Conservation (phyloP, 2,888 invertebrate species). For the Portevinia maculata region DNA sequence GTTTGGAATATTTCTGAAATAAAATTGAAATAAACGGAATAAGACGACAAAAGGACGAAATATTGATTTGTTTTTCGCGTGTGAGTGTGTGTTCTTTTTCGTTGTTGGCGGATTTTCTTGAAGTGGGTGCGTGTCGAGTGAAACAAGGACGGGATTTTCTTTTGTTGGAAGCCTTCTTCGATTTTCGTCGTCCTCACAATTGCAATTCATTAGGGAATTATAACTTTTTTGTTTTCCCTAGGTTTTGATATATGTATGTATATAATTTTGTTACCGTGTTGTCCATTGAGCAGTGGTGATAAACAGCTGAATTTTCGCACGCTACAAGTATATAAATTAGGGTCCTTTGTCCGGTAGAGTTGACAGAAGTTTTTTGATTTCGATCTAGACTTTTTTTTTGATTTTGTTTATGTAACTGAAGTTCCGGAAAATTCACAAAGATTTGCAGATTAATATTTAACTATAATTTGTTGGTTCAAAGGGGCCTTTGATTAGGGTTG, state of each 20-base stretch:
- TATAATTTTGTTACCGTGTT: slow-evolving; percentile 4
- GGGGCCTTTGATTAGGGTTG: too few species aligned
- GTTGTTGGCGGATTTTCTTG: slow-evolving; percentile 30
- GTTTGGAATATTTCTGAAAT: slow-evolving; percentile 40
- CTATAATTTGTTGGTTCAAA: too few species aligned
- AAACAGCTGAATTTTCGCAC: slow-evolving; percentile 27
- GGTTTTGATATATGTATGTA: not conserved
- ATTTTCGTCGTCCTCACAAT: slow-evolving; percentile 6
- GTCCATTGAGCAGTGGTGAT: slow-evolving; percentile 17
- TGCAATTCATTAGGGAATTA: slow-evolving; percentile 26
- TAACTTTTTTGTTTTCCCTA: slow-evolving; percentile 11
- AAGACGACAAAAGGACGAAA: slow-evolving; percentile 49
- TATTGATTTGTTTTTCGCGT: slow-evolving; percentile 65
- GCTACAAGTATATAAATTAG: slow-evolving; percentile 35
- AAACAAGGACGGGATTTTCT: slow-evolving; percentile 60
- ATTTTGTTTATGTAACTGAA: not conserved
- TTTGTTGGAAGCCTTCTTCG: slow-evolving; percentile 38
- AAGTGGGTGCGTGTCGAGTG: slow-evolving; percentile 60
- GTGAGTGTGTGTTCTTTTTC: slow-evolving; percentile 8
- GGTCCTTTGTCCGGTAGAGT: slow-evolving; percentile 23
- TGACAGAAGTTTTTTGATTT: not conserved
- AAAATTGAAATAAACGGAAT: slow-evolving; percentile 25
- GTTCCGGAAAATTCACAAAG: too few species aligned
- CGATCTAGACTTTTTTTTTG: not conserved
- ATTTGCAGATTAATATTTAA: too few species aligned